Conservation (phyloP, 2,113 vertebrate species). For the Puffinus mauretanicus region DNA sequence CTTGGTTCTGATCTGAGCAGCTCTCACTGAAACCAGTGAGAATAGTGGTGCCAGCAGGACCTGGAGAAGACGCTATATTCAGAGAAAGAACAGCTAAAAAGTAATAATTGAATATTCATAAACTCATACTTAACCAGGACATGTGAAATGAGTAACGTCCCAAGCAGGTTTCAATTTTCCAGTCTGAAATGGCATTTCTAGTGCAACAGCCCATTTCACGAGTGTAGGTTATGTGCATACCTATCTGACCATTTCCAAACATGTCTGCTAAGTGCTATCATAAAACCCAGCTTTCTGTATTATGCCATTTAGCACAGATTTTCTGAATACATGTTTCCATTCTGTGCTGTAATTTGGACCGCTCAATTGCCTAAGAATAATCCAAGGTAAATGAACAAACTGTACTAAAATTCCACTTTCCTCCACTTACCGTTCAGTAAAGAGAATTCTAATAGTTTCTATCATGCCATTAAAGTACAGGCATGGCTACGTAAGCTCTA, state of each 20-base stretch:
- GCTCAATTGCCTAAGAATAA: neutral
- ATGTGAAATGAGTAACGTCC: neutral
- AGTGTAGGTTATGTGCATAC: fast-evolving
- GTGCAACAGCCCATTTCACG: neutral
- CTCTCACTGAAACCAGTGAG: neutral
- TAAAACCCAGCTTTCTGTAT: neutral
- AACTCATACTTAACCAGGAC: neutral
- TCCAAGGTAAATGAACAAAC: neutral
- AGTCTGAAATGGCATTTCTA: neutral
- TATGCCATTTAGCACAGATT: neutral
- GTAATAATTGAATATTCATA: neutral
- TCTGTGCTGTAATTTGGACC: neutral
- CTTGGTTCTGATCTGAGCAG: neutral
- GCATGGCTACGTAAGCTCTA: neutral
- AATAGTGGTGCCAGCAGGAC: neutral
- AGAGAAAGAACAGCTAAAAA: neutral
- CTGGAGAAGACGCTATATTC: neutral
- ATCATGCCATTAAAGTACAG: neutral
- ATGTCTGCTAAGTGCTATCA: neutral
- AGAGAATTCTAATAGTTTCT: neutral
- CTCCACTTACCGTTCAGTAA: neutral
- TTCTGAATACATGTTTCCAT: neutral
- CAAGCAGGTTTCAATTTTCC: neutral
- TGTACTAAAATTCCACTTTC: neutral
- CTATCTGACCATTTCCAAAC: neutral